These are phyloP conservation scores for Cromileptes altivelis DNA, from an alignment of 2,113 vertebrate species.

Conservation along the genomic window DNA sequence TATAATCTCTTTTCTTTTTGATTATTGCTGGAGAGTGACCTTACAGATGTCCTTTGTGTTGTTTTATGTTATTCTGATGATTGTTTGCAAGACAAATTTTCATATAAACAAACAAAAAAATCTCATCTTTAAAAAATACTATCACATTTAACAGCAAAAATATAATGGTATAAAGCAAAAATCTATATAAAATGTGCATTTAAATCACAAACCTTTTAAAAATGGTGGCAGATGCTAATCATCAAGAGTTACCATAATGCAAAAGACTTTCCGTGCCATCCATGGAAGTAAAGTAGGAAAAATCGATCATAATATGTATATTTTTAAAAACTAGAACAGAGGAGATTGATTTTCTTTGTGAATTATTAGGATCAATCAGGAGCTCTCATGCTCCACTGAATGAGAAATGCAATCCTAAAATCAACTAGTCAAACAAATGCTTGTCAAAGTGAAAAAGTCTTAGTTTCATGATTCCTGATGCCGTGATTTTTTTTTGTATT, in stretches of 20 bases:
- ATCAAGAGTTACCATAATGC: not conserved
- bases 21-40: no score
- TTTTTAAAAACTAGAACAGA: not conserved
- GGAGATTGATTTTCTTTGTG: not conserved
- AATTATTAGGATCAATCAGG: not conserved
- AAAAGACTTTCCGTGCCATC: not conserved
- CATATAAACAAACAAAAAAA: no score
- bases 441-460: not conserved
- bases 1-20: not conserved
- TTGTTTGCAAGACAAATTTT: no score
- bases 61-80: no score
- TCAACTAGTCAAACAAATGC: no score
- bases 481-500: no score
- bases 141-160: not conserved
- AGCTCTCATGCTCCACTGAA: not conserved
- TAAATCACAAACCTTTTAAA: not conserved
- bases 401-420: not conserved
- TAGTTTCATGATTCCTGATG: not conserved
- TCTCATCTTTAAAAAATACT: no score
- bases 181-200: not conserved
- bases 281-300: not conserved
- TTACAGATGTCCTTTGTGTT: no score
- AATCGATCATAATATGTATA: not conserved
- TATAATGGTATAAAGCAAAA: not conserved
- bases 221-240: not conserved